Conservation (phyloP, 2,888 invertebrate genomes). For the Aquatica leii region DNA sequence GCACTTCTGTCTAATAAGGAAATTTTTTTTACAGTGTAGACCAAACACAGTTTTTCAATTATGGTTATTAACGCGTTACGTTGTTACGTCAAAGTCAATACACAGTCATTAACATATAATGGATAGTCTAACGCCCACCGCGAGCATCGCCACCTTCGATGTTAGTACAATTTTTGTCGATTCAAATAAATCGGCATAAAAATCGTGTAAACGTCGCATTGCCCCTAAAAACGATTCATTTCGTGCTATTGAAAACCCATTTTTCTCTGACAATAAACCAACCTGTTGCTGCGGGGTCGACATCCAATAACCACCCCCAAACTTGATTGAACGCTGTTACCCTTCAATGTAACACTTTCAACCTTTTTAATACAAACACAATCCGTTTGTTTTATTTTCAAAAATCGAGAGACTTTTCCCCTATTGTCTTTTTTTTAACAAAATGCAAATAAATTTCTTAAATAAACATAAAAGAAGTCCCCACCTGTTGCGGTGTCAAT, state of each 20-base stretch:
- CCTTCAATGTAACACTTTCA: slow-evolving; percentile 26
- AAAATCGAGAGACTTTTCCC: too few species aligned
- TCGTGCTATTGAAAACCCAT: slow-evolving; percentile 37
- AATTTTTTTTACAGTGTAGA: too few species aligned
- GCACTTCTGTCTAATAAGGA: too few species aligned
- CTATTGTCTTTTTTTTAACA: too few species aligned
- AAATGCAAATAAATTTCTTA: too few species aligned
- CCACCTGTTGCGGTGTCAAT: slow-evolving; percentile 31
- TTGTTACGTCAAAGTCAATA: too few species aligned
- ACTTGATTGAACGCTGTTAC: slow-evolving; percentile 33
- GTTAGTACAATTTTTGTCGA: too few species aligned
- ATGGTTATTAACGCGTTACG: too few species aligned
- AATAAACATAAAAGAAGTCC: slow-evolving; percentile 3
- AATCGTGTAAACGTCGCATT: slow-evolving; percentile 19
- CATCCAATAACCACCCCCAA: slow-evolving; percentile 28
- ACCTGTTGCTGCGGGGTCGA: slow-evolving; percentile 32
- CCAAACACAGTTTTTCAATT: too few species aligned
- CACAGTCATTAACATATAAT: too few species aligned
- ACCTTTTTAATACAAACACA: slow-evolving; percentile 24
- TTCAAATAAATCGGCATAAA: background rate
- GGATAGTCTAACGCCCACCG: too few species aligned
- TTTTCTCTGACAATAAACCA: slow-evolving; percentile 36
- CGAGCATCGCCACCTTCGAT: too few species aligned
- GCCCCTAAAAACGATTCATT: slow-evolving; percentile 17
- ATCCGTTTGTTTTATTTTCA: slow-evolving; percentile 19